A percentile compares a stretch with the other conserved stretches of the same genome.
Conservation (phyloP, 2,888 invertebrate species). For the Nasonia oneida region DNA sequence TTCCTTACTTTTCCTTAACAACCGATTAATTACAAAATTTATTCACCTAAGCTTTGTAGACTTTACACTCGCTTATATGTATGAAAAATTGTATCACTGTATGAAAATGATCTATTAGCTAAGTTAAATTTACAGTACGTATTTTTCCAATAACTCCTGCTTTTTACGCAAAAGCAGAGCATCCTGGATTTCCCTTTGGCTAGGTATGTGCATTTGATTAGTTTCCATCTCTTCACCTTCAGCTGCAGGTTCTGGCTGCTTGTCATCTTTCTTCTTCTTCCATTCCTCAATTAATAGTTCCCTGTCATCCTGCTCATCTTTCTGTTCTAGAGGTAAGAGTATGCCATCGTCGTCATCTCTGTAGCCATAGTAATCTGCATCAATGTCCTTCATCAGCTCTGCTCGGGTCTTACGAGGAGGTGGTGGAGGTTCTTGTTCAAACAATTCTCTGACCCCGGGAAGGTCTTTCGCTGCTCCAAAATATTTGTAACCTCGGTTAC, state of each 20-base stretch:
- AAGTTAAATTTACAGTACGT: constrained; percentile 74
- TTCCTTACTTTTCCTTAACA: neutral
- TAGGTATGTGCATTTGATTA: constrained; percentile 95
- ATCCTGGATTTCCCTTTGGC: constrained; percentile 96
- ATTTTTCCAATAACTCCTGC: constrained; percentile 93
- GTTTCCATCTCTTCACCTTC: constrained; percentile 76
- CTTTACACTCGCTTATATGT: neutral
- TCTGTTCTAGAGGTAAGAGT: constrained; percentile 91
- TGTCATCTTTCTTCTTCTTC: constrained; percentile 82
- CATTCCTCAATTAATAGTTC: constrained; percentile 86
- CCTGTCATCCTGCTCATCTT: constrained; percentile 86
- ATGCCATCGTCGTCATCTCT: constrained; percentile 99
- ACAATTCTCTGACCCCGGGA: constrained; percentile 97
- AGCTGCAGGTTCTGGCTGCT: constrained; percentile 81
- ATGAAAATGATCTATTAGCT: neutral
- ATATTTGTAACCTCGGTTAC: constrained; percentile 98
- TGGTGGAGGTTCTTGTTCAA: constrained; percentile 96
- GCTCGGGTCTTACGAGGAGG: constrained; percentile 95
- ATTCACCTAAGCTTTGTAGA: constrained; percentile 17
- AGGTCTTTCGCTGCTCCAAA: constrained; percentile 99
- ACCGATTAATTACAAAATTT: constrained; percentile 8
- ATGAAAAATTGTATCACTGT: constrained; percentile 19
- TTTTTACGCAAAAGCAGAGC: constrained; percentile 95
- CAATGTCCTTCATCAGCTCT: constrained; percentile 98
- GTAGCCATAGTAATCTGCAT: constrained; percentile 99